Base-by-base conservation (phyloP, 1,140 invertebrate genomes). In the Brachionus rotundiformis region DNA sequence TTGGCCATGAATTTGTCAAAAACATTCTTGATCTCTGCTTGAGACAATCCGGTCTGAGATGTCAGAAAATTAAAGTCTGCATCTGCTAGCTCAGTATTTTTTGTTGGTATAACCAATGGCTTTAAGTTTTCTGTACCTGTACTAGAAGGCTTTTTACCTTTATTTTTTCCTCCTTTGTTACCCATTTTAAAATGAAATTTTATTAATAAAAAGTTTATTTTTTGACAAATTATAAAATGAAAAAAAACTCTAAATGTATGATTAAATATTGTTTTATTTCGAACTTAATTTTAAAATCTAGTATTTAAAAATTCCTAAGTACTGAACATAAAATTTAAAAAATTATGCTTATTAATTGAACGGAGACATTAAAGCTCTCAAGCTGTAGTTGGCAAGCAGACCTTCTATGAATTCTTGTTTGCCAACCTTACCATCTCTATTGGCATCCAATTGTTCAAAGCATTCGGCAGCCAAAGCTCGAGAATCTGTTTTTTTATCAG, bases 291-390 rank as follows among this genome's bases (percentile, higher is more conserved):
- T 49, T 16, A 25, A 49, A 49, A 49, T 49, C 16, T 49, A 19
- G 47, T 19, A 49, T 49, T 29, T 29, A 3, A 13, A 63, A 29
- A 13, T 27, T 63, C 13, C 13, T 41, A 41, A 41, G 39, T 3
- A 11, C n/a, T 13, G 11, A 31, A 65, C 13, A 23, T 65, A 27
- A 61, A 25, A 61, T 27, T 23, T 13, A 61, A 23, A 61, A 65
- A 54, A 54, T 54, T 54, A 54, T 54, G 47, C 2, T 54, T 27
- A 25, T 59, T 61, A 79, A 79, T 79, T 79, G 13, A 79, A 79
- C 2, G 76, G 76, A 16, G 76, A 79, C 76, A 79, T 79, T 11
- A 79, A 25, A 36, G 76, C 47, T 79, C 76, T 54, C 59, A 79
- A 39, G 7, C 23, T 31, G 19, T 79, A 79, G 36, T 54, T 59